These are phyloP conservation scores for Taenaris catops DNA, from an alignment of 2,888 invertebrate genomes.

Conservation along the genomic window DNA sequence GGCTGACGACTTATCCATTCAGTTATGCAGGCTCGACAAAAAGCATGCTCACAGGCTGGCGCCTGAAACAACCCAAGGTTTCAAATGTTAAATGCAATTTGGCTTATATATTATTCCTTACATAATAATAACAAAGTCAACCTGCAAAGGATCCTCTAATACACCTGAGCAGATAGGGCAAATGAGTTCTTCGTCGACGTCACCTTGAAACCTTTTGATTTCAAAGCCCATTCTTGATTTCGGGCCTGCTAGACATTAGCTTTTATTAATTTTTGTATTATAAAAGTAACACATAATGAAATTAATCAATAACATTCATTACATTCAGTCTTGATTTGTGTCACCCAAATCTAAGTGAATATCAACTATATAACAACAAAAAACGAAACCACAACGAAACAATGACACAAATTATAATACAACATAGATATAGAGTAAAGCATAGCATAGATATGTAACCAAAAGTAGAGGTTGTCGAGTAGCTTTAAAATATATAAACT, in stretches of 20 bases:
- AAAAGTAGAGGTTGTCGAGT: too few species aligned
- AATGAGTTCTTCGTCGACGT: constrained; percentile 97
- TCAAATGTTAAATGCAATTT: not conserved
- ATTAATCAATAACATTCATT: constrained; percentile 8
- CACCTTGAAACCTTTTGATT: constrained; percentile 94
- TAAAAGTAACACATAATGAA: constrained; percentile 5
- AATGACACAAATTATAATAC: too few species aligned
- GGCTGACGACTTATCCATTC: constrained; percentile 97
- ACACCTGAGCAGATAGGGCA: constrained; percentile 98
- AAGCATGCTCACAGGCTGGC: constrained; percentile 97
- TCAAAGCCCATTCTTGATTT: constrained; percentile 92
- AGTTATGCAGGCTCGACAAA: constrained; percentile 95
- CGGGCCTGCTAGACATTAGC: constrained; percentile 16
- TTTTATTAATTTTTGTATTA: constrained; percentile 9
- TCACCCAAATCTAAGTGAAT: constrained; percentile 35
- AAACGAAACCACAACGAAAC: constrained; percentile 37
- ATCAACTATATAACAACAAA: constrained; percentile 29
- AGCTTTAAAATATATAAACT: too few species aligned
- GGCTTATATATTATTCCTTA: too few species aligned
- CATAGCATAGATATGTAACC: too few species aligned
- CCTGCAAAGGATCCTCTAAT: constrained; percentile 96
- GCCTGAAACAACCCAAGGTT: constrained; percentile 87
- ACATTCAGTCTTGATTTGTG: constrained; percentile 22
- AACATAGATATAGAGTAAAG: too few species aligned
- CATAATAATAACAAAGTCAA: constrained; percentile 58